These are phyloP conservation scores for Vireo altiloquus DNA, from an alignment of 2,113 vertebrate genomes.

Conservation along the genomic window DNA sequence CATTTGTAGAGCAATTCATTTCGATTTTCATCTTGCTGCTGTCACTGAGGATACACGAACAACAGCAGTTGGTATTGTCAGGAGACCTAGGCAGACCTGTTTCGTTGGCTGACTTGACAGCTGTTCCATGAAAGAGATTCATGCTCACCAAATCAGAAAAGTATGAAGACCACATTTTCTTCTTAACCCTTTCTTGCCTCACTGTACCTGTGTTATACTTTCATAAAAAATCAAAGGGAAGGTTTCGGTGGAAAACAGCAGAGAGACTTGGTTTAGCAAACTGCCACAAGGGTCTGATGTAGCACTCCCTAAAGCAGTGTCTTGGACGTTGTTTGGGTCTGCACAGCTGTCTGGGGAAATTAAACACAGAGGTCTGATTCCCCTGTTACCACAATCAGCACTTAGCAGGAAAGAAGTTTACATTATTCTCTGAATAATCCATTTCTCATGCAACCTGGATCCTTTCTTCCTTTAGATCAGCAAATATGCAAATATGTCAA, in stretches of 20 bases:
- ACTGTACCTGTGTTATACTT: not conserved
- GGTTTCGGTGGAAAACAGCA: not conserved
- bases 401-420: not conserved
- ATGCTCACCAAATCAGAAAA: conserved; percentile 53
- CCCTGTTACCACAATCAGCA: not conserved
- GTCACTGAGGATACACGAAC: conserved; percentile 58
- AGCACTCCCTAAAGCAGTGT: not conserved
- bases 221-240: not conserved
- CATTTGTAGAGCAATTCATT: conserved; percentile 64
- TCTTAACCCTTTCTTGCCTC: not conserved
- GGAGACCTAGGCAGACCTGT: conserved; percentile 33
- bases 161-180: conserved; percentile 16
- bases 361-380: not conserved
- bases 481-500: not conserved
- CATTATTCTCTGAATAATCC: not conserved
- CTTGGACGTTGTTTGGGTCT: not conserved
- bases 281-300: fast-evolving
- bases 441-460: not conserved
- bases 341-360: not conserved
- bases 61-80: conserved; percentile 60
- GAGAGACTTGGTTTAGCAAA: not conserved
- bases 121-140: conserved; percentile 59
- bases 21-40: conserved; percentile 61
- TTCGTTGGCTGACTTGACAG: conserved; percentile 53
- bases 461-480: conserved; percentile 1